These are phyloP conservation scores for Betta splendens DNA, from an alignment of 2,797 vertebrate species.

Conservation along the genomic window DNA sequence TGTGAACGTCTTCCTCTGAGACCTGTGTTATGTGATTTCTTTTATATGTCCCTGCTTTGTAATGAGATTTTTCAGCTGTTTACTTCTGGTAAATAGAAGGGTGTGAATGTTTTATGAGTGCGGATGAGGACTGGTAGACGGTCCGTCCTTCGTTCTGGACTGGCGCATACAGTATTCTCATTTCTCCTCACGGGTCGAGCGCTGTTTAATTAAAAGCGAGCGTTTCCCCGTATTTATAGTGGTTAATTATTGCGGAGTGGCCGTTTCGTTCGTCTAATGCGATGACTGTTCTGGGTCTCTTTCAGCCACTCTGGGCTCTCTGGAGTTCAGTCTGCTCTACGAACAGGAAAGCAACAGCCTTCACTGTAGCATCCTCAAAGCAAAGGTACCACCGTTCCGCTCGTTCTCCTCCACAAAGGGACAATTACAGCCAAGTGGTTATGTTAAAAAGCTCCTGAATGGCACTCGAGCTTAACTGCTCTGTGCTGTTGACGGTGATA, in stretches of 20 bases:
- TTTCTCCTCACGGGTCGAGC: constrained; percentile 16
- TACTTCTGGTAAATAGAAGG: constrained; percentile 23
- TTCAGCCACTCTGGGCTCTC: constrained; percentile 92
- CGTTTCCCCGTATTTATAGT: constrained; percentile 13
- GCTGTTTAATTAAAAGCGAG: constrained; percentile 35
- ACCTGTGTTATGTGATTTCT: constrained; percentile 41
- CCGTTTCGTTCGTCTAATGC: constrained; percentile 30
- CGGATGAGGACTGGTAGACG: not conserved
- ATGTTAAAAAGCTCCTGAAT: constrained; percentile 60
- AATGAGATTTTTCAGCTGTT: constrained; percentile 32
- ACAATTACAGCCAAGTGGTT: constrained; percentile 52
- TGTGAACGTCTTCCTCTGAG: constrained; percentile 39
- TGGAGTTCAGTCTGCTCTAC: constrained; percentile 94
- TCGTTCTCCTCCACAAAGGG: constrained; percentile 44
- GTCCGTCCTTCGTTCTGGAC: not conserved
- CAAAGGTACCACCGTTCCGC: constrained; percentile 82
- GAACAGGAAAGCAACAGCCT: constrained; percentile 93
- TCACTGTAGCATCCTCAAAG: constrained; percentile 92
- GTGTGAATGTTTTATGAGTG: constrained; percentile 20
- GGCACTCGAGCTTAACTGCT: constrained; percentile 54
- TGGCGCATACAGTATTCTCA: constrained; percentile 5
- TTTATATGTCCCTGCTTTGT: constrained; percentile 27
- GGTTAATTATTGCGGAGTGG: constrained; percentile 24
- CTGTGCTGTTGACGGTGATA: constrained; percentile 25
- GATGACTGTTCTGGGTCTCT: constrained; percentile 55